Conservation (phyloP, 2,888 invertebrate species). For the Bembecia ichneumoniformis region DNA sequence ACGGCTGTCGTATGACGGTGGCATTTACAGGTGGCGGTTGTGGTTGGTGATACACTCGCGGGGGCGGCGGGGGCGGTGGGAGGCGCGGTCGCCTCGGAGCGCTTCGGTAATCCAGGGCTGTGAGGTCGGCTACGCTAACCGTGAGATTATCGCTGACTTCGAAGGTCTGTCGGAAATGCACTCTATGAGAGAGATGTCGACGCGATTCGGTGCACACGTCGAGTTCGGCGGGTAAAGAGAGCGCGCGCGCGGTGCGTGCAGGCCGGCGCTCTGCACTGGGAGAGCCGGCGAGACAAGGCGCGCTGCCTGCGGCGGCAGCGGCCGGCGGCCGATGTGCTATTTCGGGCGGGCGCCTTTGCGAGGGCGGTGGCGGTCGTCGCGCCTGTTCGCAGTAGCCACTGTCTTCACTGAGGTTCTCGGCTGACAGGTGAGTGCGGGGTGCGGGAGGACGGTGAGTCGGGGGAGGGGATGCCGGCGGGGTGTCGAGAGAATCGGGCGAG, state of each 20-base stretch:
- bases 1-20: constrained; percentile 18
- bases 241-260: constrained; percentile 51
- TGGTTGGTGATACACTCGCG: constrained; percentile 15
- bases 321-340: constrained; percentile 36
- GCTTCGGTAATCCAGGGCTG: constrained; percentile 71
- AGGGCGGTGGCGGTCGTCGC: constrained; percentile 47
- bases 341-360: constrained; percentile 40
- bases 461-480: constrained; percentile 53
- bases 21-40: constrained; percentile 11
- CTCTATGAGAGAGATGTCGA: constrained; percentile 39
- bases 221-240: constrained; percentile 77
- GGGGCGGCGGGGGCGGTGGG: constrained; percentile 51
- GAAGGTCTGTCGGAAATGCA: constrained; percentile 61
- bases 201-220: constrained; percentile 72
- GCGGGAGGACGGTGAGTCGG: constrained; percentile 35
- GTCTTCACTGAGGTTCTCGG: constrained; percentile 85
- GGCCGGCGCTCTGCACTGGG: constrained; percentile 46
- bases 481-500: constrained; percentile 64
- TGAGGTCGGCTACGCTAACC: constrained; percentile 75
- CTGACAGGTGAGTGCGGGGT: constrained; percentile 73
- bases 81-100: constrained; percentile 44
- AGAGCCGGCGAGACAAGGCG: constrained; percentile 42
- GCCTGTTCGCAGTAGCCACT: constrained; percentile 80
- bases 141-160: constrained; percentile 65
- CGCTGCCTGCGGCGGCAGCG: constrained; percentile 55